Evolutionary conservation across 1,140 invertebrate species (phyloP), one percentile per base, ranked within the genome.

Genomic region (Leucophenga varia): DNA sequence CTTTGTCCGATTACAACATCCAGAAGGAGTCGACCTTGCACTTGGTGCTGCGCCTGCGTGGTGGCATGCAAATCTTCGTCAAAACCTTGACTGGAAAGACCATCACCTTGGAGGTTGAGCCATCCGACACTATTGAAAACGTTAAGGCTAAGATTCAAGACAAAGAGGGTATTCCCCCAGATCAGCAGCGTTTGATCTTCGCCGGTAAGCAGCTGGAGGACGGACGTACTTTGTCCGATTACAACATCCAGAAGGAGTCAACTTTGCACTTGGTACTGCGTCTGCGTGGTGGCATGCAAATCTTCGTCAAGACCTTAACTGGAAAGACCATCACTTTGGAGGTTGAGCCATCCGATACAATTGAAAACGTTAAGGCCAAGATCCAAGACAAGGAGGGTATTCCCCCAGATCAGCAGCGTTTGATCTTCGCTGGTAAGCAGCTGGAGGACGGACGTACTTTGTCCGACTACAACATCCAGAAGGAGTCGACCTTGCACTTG

Each of bases 11-110:
- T 61, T 91, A 90, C 70, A 90, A 90, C 65, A 91, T 93, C 59
- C 88, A 91, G 64, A 91, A 90, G 74, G 92, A 95, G 76, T 95
- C 92, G 1, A 96, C 93, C 2, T 81, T 95, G 30, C 91, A 95
- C 72, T 80, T 95, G 64, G 91, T 94, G 3, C 78, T 91, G 2
- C 82, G 89, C 77, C 80, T 91, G 18, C 80, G 90, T 79, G 82
- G 90, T 84, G 86, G 90, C 81, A 88, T 87, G 86, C 86, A 88
- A 61, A 88, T 88, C 54, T 88, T 87, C 59, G 86, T 88, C 1
- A 87, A 87, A 59, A 88, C 85, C 10, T 65, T 89, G 2, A 89
- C 86, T 13, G 87, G 86, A 0, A 89, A 89, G 64, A 89, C 86
- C 49, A 86, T 89, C 57, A 87, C 87, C 0, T 61, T 89, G 13